Evolutionary conservation across 2,797 vertebrate genomes (phyloP).

Genomic region (Phataginus tricuspis): DNA sequence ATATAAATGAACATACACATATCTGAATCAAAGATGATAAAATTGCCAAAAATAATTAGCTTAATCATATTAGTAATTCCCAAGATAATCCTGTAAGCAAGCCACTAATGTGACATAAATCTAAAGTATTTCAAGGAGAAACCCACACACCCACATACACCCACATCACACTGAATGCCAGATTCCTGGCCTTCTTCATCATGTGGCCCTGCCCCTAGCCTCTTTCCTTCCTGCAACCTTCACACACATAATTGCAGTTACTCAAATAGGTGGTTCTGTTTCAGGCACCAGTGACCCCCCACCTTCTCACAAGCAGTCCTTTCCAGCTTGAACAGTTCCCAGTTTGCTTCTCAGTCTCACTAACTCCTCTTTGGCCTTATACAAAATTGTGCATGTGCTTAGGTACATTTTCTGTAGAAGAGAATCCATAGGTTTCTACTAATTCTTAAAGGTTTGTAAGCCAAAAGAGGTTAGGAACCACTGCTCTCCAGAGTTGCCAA

Average conservation of each 20-base stretch:
- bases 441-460: background rate
- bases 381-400: background rate
- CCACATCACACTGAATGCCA: background rate
- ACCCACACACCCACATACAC: background rate
- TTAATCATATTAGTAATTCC: conserved; percentile 5
- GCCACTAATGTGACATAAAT: background rate
- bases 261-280: background rate
- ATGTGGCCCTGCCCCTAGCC: background rate
- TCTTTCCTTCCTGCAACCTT: background rate
- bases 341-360: background rate
- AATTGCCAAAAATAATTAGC: background rate
- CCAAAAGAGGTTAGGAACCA: background rate
- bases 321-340: background rate
- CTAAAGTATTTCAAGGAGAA: background rate
- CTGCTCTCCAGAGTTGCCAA: background rate
- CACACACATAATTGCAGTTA: background rate
- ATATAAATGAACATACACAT: background rate
- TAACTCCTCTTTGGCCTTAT: background rate
- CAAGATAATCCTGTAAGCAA: conserved; percentile 3
- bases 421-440: background rate
- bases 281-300: background rate
- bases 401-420: background rate
- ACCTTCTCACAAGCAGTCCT: background rate
- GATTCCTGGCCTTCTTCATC: background rate
- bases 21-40: background rate